Evolutionary conservation across 2,797 vertebrate species (phyloP), one percentile per base, ranked within the genome.

Genomic region (Morelia viridis): DNA sequence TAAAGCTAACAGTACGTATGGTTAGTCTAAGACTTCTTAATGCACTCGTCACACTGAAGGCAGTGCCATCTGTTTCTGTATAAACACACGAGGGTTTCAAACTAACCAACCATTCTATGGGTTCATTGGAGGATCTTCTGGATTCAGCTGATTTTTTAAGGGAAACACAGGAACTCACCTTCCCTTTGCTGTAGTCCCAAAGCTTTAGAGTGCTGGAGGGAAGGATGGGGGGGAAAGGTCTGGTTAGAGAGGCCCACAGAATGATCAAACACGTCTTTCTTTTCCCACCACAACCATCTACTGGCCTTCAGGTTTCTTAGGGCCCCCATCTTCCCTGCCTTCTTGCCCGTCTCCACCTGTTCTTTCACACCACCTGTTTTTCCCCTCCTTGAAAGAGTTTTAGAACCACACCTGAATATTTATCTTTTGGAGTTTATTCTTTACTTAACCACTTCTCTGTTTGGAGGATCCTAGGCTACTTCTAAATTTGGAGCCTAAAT

Each of bases 161-260:
- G 31, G 46, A 22, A 58, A 68, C 7, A 5, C 3, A 13, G 8
- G 15, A 28, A 24, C 92, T 97, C 95, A 99, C 99, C 98, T 99
- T 99, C 97, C 99, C 99, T 98, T 99, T 99, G 97, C 99, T 99
- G 98, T 99, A 99, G 98, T 99, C 99, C 99, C 99, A 99, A 97
- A 99, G 98, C 96, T 99, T 99, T 95, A 99, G 98, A 9, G 99
- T 99, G 97, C 99, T 99, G 96, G 62, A 94, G 87, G 17, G 26
- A 94, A 90, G 15, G 89, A 92, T 0, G 84, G 11, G 15, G 83
- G 3, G 24, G 28, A 62, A 5, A 24, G 7, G 31, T 12, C 13
- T 4, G 24, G 61, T 91, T 41, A 91, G 53, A 46, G 19, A 28
- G 50, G 31, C 62, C 41, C 11, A 28, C 19, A 22, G 35, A 76